Evolutionary conservation across 2,113 vertebrate genomes (phyloP).

Genomic region (Melanerpes aurifrons): DNA sequence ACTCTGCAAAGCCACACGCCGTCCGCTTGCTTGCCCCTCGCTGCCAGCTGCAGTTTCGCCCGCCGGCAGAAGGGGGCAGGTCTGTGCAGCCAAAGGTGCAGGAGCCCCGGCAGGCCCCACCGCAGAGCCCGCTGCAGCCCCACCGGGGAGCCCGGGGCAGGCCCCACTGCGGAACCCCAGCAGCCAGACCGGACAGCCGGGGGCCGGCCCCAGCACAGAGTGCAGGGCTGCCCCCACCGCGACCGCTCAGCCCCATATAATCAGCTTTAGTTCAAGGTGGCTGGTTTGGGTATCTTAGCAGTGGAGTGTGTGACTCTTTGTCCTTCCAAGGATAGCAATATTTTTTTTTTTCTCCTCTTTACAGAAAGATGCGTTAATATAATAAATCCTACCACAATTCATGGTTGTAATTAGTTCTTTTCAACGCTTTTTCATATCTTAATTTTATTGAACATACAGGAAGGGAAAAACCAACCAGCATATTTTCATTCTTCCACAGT

Average conservation of each 20-base stretch:
- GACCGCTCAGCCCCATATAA: not conserved
- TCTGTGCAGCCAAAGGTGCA: not conserved
- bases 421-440: not conserved
- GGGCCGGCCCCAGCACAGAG: too few species aligned
- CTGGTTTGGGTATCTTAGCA: not conserved
- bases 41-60: not conserved
- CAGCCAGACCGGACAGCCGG: too few species aligned
- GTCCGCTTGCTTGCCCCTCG: not conserved
- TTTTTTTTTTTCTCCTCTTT: not conserved
- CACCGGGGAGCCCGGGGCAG: not conserved
- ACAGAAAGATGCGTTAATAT: not conserved
- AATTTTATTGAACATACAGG: not conserved
- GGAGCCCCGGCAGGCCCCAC: too few species aligned
- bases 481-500: not conserved
- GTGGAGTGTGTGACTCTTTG: not conserved
- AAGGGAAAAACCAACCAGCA: not conserved
- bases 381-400: not conserved
- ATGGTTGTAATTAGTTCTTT: not conserved
- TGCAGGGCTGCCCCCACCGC: not conserved
- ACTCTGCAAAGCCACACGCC: not conserved
- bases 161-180: too few species aligned
- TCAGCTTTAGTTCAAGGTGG: not conserved
- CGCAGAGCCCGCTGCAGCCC: too few species aligned
- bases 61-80: constrained; percentile 28
- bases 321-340: not conserved